Conservation (phyloP, 2,797 vertebrate species). For the Enteromius viviparus region DNA sequence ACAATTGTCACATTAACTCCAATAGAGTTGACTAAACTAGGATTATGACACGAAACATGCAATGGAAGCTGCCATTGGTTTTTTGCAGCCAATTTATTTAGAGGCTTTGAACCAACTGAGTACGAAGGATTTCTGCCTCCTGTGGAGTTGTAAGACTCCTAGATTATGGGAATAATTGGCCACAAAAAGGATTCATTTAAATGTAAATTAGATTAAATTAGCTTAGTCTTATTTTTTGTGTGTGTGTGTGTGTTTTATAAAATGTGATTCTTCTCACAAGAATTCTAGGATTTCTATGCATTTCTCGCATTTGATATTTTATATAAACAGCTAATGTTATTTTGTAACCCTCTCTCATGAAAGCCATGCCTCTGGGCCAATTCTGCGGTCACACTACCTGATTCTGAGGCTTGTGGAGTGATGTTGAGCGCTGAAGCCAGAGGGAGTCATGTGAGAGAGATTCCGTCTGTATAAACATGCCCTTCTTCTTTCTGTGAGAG, state of each 20-base stretch:
- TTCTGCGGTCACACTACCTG: constrained; percentile 84
- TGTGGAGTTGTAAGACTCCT: constrained; percentile 60
- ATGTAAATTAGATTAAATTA: constrained; percentile 70
- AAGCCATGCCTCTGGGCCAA: constrained; percentile 77
- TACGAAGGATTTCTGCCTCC: constrained; percentile 61
- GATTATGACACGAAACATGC: constrained; percentile 53
- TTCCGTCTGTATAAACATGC: constrained; percentile 73
- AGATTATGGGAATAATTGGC: constrained; percentile 66
- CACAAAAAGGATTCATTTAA: constrained; percentile 66
- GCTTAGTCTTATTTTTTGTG: constrained; percentile 56
- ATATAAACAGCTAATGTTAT: constrained; percentile 46
- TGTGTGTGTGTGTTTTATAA: constrained; percentile 43
- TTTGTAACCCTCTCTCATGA: constrained; percentile 67
- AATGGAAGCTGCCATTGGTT: constrained; percentile 54
- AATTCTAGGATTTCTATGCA: constrained; percentile 39
- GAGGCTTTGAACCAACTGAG: constrained; percentile 52
- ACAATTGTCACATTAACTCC: constrained; percentile 36
- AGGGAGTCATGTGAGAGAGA: constrained; percentile 82
- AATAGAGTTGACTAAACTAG: constrained; percentile 47
- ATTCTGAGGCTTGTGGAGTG: constrained; percentile 78
- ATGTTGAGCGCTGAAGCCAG: constrained; percentile 83
- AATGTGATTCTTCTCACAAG: constrained; percentile 40
- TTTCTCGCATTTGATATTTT: constrained; percentile 46
- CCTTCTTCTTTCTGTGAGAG: constrained; percentile 60
- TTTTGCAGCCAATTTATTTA: constrained; percentile 59